Percentiles rank a stretch among this genome's conserved stretches.
phyloP scores from a whole-genome alignment of 2,113 vertebrate genomes.

The Ammodytes dubius region DNA sequence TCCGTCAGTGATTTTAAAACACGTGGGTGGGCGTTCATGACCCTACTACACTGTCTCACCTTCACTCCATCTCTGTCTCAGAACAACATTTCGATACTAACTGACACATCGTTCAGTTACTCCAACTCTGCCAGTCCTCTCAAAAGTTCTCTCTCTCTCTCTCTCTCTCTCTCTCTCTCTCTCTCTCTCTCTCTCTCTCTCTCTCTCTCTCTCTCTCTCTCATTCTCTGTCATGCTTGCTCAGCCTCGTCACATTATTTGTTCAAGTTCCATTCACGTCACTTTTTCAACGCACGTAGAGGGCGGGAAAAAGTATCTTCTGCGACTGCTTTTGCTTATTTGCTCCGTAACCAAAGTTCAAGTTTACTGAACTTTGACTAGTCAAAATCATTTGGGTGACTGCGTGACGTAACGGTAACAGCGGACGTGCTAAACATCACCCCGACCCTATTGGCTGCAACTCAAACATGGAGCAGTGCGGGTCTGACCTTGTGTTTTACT shows the following conservation, averaged over 20 bases:
- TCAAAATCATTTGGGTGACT: background rate
- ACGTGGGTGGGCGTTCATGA: background rate
- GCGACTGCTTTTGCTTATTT: background rate
- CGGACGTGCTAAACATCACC: background rate
- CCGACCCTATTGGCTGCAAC: background rate
- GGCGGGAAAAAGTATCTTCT: background rate
- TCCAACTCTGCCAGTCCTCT: slow-evolving; percentile 9
- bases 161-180: background rate
- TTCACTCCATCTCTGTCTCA: slow-evolving; percentile 15
- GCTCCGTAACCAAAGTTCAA: slow-evolving; percentile 25
- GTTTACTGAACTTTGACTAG: slow-evolving; percentile 13
- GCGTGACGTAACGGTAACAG: slow-evolving; percentile 7
- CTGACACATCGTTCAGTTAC: slow-evolving; percentile 19
- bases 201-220: background rate
- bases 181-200: slow-evolving; percentile 6
- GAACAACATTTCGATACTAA: slow-evolving; percentile 25
- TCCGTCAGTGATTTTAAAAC: slow-evolving; percentile 1
- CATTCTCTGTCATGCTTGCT: background rate
- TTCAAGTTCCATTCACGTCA: slow-evolving; percentile 16
- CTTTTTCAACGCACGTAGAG: slow-evolving; percentile 13
- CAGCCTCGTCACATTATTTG: background rate
- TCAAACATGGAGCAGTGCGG: background rate
- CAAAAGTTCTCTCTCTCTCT: background rate
- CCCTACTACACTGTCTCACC: background rate
- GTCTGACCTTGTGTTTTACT: background rate